phyloP scores from a whole-genome alignment of 1,140 invertebrate species.

The Drosophila ercepeae region DNA sequence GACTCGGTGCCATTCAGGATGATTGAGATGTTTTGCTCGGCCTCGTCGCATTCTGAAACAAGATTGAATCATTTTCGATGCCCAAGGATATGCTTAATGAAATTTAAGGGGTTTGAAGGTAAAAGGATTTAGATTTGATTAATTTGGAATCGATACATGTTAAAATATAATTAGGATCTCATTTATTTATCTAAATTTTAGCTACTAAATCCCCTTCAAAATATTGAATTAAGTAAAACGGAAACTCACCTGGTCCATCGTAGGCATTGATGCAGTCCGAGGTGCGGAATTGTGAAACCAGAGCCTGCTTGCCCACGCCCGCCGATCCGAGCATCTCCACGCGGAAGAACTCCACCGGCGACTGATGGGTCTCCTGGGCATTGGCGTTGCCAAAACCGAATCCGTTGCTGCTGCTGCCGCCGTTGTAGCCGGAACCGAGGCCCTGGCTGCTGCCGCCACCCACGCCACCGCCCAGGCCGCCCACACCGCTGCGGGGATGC shows the following conservation, averaged over 20 bases:
- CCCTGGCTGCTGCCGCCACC: slow-evolving; percentile 80
- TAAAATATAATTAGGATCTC: background rate
- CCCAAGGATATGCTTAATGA: background rate
- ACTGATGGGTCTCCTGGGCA: slow-evolving; percentile 59
- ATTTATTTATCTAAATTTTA: too few relatives aligned
- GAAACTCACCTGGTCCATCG: slow-evolving; percentile 89
- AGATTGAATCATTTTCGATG: background rate
- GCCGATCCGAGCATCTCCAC: slow-evolving; percentile 93
- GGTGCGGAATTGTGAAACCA: slow-evolving; percentile 96
- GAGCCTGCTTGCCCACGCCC: slow-evolving; percentile 95
- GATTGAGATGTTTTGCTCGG: slow-evolving; percentile 93
- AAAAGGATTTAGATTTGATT: too few relatives aligned
- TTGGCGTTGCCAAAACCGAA: slow-evolving; percentile 77
- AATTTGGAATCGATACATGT: too few relatives aligned
- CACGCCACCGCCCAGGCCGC: slow-evolving; percentile 68
- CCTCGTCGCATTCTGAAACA: slow-evolving; percentile 87
- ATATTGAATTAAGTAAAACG: too few relatives aligned
- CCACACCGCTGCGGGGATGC: slow-evolving; percentile 71
- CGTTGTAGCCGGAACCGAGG: slow-evolving; percentile 75
- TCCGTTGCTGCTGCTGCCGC: slow-evolving; percentile 82
- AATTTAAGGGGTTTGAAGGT: too few relatives aligned
- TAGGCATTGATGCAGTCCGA: slow-evolving; percentile 97
- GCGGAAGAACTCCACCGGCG: slow-evolving; percentile 86
- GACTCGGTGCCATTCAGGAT: slow-evolving; percentile 96
- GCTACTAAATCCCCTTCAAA: too few relatives aligned